Percentiles rank a stretch among this genome's conserved stretches.
phyloP scores from a whole-genome alignment of 2,113 vertebrate species.

The Oncorhynchus masou region DNA sequence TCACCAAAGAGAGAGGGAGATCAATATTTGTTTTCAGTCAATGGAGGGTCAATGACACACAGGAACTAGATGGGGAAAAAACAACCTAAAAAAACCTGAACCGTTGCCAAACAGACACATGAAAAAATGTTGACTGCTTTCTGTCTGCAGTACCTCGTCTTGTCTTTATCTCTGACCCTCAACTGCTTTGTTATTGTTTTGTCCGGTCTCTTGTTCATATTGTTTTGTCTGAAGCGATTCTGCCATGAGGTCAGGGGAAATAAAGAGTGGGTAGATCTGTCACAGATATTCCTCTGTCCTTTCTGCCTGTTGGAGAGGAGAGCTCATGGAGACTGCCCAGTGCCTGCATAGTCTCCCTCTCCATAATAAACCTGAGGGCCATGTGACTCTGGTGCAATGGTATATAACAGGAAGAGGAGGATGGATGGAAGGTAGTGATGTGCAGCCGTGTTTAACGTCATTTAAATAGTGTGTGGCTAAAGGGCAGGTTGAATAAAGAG shows the following conservation, averaged over 20 bases:
- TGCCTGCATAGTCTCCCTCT: too few species aligned
- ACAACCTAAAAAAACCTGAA: too few species aligned
- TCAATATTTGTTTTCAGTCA: constrained; percentile 25
- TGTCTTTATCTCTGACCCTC: not conserved
- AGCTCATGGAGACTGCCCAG: too few species aligned
- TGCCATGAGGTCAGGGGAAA: constrained; percentile 58
- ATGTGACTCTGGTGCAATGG: too few species aligned
- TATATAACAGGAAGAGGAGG: not conserved
- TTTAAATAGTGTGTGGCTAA: too few species aligned
- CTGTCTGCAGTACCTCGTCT: not conserved
- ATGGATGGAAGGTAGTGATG: not conserved
- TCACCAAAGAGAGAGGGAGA: not conserved
- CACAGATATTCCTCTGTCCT: not conserved
- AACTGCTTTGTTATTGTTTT: constrained; percentile 32
- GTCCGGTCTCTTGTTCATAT: constrained; percentile 34
- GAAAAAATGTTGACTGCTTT: too few species aligned
- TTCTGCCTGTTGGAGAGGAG: not conserved
- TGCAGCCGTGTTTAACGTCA: too few species aligned
- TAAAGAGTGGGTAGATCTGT: constrained; percentile 32
- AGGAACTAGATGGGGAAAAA: not conserved
- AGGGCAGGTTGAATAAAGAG: too few species aligned
- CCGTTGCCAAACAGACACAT: too few species aligned
- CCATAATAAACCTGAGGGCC: too few species aligned
- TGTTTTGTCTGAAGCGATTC: constrained; percentile 56
- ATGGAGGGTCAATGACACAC: constrained; percentile 7